Percentiles rank a stretch among this genome's conserved stretches.
Evolutionary conservation across 1,140 invertebrate genomes (phyloP).

Genomic region (Anastrepha obliqua): DNA sequence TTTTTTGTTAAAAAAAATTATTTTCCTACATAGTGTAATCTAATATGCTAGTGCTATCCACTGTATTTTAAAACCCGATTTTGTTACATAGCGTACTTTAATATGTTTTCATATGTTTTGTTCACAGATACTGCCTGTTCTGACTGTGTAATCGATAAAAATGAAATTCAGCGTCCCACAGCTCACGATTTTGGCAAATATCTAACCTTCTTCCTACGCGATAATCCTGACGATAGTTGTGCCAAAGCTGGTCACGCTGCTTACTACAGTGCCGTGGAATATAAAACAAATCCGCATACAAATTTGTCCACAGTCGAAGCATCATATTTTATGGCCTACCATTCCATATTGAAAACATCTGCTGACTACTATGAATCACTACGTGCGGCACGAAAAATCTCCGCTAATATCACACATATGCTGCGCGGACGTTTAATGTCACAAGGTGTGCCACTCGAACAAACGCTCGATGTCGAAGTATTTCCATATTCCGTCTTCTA

Average conservation of each 20-base stretch:
- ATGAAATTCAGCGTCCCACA: slow-evolving; percentile 76
- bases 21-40: too few relatives aligned
- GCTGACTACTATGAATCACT: slow-evolving; percentile 94
- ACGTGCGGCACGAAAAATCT: slow-evolving; percentile 85
- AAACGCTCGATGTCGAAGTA: slow-evolving; percentile 82
- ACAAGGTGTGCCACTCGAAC: slow-evolving; percentile 70
- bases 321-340: slow-evolving; percentile 96
- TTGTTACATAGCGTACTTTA: too few relatives aligned
- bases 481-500: slow-evolving; percentile 99
- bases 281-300: slow-evolving; percentile 73
- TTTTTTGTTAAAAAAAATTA: too few relatives aligned
- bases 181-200: slow-evolving; percentile 85
- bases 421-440: slow-evolving; percentile 79
- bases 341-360: slow-evolving; percentile 94
- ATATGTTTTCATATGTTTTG: slow-evolving; percentile 17
- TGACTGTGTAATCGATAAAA: slow-evolving; percentile 63
- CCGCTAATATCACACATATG: slow-evolving; percentile 88
- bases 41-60: too few relatives aligned
- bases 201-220: slow-evolving; percentile 90
- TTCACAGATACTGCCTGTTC: slow-evolving; percentile 65
- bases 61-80: too few relatives aligned
- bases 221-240: slow-evolving; percentile 89
- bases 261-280: slow-evolving; percentile 84
- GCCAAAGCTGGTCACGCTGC: slow-evolving; percentile 92
- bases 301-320: slow-evolving; percentile 77